Conservation (phyloP, 2,113 vertebrate genomes). For the Corythornis madagascariensis region DNA sequence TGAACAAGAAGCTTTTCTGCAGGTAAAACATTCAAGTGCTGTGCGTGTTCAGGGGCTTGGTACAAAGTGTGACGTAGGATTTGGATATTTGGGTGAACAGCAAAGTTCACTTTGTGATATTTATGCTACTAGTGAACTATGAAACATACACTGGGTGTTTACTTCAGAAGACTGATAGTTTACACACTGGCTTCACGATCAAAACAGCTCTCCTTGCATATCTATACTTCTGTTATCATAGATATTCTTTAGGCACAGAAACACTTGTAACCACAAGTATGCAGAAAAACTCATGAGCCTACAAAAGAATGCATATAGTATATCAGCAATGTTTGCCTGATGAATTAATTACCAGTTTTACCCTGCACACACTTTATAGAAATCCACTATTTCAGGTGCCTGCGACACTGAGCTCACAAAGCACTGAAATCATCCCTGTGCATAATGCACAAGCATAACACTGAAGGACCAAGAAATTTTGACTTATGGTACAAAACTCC, state of each 20-base stretch:
- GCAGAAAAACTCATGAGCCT: neutral
- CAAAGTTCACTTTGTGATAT: neutral
- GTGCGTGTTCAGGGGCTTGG: neutral
- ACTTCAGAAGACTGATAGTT: neutral
- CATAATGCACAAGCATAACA: neutral
- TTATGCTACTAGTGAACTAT: neutral
- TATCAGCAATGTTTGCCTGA: neutral
- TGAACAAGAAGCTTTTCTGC: conserved; percentile 19
- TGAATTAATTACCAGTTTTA: neutral
- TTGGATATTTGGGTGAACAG: neutral
- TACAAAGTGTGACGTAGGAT: neutral
- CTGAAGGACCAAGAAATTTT: neutral
- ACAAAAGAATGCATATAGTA: neutral
- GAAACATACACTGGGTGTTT: neutral
- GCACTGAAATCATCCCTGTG: neutral
- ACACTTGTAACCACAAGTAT: neutral
- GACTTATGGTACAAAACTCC: neutral
- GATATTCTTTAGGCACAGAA: neutral
- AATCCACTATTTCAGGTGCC: neutral
- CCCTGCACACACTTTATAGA: neutral
- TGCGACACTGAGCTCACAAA: neutral
- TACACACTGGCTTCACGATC: neutral
- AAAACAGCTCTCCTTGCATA: neutral
- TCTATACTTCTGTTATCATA: neutral
- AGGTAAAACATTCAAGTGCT: conserved; percentile 30